Evolutionary conservation across 2,797 vertebrate species (phyloP).

Genomic region (Mus caroli): DNA sequence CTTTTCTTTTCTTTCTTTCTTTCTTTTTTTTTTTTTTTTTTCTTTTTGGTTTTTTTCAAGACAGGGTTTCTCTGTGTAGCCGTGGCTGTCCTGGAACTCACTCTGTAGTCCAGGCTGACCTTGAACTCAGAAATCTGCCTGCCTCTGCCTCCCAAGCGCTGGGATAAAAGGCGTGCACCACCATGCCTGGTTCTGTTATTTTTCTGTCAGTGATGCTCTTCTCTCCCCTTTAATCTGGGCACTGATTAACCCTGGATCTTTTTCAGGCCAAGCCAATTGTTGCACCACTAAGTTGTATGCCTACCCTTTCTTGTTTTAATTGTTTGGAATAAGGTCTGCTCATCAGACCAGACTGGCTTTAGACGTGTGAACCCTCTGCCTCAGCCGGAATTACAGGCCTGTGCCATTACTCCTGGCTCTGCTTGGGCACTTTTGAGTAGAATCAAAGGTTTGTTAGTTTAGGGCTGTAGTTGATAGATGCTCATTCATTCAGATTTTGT

Average conservation of each 20-base stretch:
- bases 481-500: neutral
- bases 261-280: neutral
- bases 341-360: neutral
- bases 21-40: too few species aligned
- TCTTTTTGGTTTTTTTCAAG: too few species aligned
- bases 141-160: too few species aligned
- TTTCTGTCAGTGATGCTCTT: too few species aligned
- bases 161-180: too few species aligned
- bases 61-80: too few species aligned
- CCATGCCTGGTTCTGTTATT: neutral
- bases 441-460: neutral
- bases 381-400: neutral
- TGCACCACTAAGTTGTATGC: neutral
- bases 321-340: neutral
- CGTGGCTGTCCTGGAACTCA: too few species aligned
- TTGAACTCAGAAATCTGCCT: too few species aligned
- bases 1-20: too few species aligned
- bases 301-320: neutral
- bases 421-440: neutral
- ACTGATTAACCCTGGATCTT: neutral
- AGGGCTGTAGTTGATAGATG: neutral
- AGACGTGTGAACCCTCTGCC: neutral
- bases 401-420: neutral
- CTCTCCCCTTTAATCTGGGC: neutral
- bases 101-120: too few species aligned